These are phyloP conservation scores for Triops longicaudatus DNA, from an alignment of 1,140 invertebrate genomes.

Conservation along the genomic window DNA sequence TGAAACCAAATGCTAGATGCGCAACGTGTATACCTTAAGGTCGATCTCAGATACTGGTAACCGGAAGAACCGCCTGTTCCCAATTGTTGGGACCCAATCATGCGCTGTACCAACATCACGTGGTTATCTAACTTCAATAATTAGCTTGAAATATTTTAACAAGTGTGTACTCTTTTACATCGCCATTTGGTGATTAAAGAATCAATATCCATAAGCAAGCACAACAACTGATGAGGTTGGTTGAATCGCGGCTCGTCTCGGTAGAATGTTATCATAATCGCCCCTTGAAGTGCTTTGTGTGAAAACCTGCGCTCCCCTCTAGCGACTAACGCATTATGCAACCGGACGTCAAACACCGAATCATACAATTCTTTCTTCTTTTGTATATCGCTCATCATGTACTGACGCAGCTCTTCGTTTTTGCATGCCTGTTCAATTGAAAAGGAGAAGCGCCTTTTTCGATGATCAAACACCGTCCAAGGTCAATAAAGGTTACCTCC, in stretches of 20 bases:
- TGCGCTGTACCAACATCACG: constrained; percentile 96
- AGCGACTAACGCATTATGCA: constrained; percentile 68
- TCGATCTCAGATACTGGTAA: constrained; percentile 96
- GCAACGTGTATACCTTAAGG: constrained; percentile 62
- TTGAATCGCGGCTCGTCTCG: constrained; percentile 92
- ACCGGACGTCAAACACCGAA: constrained; percentile 73
- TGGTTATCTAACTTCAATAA: constrained; percentile 74
- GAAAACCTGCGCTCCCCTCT: constrained; percentile 82
- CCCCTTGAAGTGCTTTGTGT: constrained; percentile 84
- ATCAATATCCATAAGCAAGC: constrained; percentile 93
- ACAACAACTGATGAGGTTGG: constrained; percentile 90
- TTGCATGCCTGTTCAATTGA: constrained; percentile 46
- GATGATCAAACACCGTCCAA: constrained; percentile 33
- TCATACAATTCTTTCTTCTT: constrained; percentile 75
- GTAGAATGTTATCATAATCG: constrained; percentile 95
- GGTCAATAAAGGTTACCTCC: constrained; percentile 40
- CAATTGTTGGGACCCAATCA: constrained; percentile 93
- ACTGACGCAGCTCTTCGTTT: constrained; percentile 47
- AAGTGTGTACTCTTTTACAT: constrained; percentile 60
- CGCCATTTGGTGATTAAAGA: constrained; percentile 98
- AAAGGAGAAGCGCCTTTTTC: constrained; percentile 20
- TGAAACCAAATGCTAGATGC: not conserved
- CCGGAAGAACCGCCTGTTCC: constrained; percentile 97
- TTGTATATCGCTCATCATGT: constrained; percentile 60
- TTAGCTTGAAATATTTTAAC: constrained; percentile 17